Conservation (phyloP, 2,113 vertebrate species). For the Pongo pygmaeus region DNA sequence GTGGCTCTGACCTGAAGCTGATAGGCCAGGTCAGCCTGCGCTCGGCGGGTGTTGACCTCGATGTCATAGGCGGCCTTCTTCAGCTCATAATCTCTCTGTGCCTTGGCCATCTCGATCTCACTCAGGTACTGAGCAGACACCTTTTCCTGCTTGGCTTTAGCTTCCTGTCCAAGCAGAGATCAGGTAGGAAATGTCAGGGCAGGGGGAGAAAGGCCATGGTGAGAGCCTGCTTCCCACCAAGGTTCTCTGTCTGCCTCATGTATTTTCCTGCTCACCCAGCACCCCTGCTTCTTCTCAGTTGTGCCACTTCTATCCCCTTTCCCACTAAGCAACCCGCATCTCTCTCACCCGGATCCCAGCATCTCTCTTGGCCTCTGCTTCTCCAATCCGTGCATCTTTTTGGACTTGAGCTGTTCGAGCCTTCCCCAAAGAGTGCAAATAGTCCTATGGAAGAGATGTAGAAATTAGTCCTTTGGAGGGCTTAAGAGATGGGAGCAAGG, state of each 20-base stretch:
- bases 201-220: not conserved
- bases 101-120: slow-evolving; percentile 96
- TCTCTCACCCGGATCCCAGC: slow-evolving; percentile 89
- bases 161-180: slow-evolving; percentile 85
- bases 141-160: slow-evolving; percentile 93
- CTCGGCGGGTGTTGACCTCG: slow-evolving; percentile 94
- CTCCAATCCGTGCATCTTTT: slow-evolving; percentile 93
- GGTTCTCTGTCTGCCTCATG: not conserved
- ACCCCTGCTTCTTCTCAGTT: too few species aligned
- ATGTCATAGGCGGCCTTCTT: slow-evolving; percentile 92
- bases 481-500: not conserved
- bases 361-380: slow-evolving; percentile 94
- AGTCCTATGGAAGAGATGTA: slow-evolving; percentile 84
- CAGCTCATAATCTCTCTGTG: slow-evolving; percentile 93
- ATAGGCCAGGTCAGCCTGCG: slow-evolving; percentile 94
- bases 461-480: not conserved
- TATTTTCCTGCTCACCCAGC: not conserved
- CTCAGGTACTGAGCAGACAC: slow-evolving; percentile 93
- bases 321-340: not conserved
- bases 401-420: slow-evolving; percentile 95
- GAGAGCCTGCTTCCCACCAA: not conserved
- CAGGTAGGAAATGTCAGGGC: not conserved
- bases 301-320: not conserved
- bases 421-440: slow-evolving; percentile 93
- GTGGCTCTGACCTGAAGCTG: slow-evolving; percentile 91